Percentiles rank a stretch among this genome's conserved stretches.
These are phyloP conservation scores for Stichodactyla mertensii DNA, from an alignment of 64 coral and sea anemone genomes.

Conservation along the genomic window DNA sequence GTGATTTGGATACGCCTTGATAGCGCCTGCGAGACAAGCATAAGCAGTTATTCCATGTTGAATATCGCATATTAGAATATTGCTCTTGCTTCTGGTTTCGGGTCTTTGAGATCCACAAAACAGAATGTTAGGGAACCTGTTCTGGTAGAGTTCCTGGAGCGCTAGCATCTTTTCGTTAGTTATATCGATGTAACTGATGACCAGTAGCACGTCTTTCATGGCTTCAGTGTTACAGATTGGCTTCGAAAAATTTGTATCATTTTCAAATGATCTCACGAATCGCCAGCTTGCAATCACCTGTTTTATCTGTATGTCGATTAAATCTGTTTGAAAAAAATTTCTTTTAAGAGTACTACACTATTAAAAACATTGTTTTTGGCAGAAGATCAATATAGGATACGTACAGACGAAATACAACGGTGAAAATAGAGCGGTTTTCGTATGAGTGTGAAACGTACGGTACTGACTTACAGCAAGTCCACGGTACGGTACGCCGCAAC, in stretches of 20 bases:
- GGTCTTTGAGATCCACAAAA: slow-evolving; percentile 52
- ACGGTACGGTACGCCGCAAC: too few species aligned
- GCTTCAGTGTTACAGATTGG: background rate
- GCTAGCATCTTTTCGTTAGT: slow-evolving; percentile 49
- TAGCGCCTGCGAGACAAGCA: slow-evolving; percentile 49
- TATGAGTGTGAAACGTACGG: too few species aligned
- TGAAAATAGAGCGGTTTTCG: too few species aligned
- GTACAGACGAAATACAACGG: too few species aligned
- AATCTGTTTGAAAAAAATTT: background rate
- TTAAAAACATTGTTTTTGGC: too few species aligned
- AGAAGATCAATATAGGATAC: too few species aligned
- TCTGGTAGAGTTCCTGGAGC: slow-evolving; percentile 47
- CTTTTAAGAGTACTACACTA: background rate
- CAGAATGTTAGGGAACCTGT: slow-evolving; percentile 59
- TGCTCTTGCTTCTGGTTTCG: background rate
- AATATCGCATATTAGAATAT: slow-evolving; percentile 29
- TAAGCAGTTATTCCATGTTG: slow-evolving; percentile 68
- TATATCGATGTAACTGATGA: slow-evolving; percentile 43
- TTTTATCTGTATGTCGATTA: background rate
- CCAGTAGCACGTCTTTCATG: slow-evolving; percentile 48
- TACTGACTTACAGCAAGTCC: too few species aligned
- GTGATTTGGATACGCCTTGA: slow-evolving; percentile 20
- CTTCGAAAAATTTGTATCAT: background rate
- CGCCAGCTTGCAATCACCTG: background rate
- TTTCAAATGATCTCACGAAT: background rate